Conservation (phyloP, 64 coral and sea anemone genomes). For the Stylophora pistillata region DNA sequence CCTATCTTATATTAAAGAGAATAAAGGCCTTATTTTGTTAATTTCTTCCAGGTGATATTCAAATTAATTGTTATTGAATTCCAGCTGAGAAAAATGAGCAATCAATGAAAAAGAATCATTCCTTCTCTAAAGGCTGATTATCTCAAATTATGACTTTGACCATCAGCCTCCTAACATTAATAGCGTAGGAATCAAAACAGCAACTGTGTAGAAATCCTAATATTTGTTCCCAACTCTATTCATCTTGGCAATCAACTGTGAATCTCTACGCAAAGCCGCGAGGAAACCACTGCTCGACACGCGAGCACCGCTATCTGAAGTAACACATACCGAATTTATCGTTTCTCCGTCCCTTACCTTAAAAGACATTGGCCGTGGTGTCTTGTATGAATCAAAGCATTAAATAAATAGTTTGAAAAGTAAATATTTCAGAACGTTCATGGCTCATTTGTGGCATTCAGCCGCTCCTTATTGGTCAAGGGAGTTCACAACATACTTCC, state of each 20-base stretch:
- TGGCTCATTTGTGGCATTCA: conserved; percentile 18
- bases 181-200: not conserved
- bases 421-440: conserved; percentile 9
- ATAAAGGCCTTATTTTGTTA: not conserved
- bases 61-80: not conserved
- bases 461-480: conserved; percentile 10
- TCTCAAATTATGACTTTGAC: not conserved
- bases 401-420: not conserved
- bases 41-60: not conserved
- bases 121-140: not conserved
- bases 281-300: not conserved
- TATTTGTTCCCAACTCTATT: not conserved
- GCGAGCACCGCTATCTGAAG: not conserved
- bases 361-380: conserved; percentile 26
- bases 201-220: not conserved
- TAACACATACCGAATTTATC: not conserved
- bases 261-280: not conserved
- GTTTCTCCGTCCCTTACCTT: conserved; percentile 20
- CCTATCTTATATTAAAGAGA: not conserved
- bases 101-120: not conserved
- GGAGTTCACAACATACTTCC: conserved; percentile 37
- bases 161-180: not conserved
- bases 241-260: too few relatives aligned
- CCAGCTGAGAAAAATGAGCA: conserved; percentile 9
- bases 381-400: conserved; percentile 9